Percentiles rank a stretch among this genome's conserved stretches.
Evolutionary conservation across 2,797 vertebrate genomes (phyloP).

Genomic region (Urocyon cinereoargenteus): DNA sequence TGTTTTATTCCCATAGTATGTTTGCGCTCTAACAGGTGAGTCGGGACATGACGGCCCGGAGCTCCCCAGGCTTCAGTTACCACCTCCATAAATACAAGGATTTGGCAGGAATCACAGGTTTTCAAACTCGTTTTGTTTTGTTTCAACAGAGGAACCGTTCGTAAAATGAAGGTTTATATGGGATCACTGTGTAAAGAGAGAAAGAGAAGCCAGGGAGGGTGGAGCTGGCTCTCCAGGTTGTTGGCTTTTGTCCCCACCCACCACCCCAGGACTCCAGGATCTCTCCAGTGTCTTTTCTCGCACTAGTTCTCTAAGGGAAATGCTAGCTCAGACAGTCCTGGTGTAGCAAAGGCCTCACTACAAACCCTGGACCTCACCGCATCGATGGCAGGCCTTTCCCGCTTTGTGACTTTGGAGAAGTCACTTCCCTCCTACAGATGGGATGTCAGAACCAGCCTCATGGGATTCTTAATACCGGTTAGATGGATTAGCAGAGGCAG

Average conservation of each 20-base stretch:
- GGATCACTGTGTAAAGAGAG: constrained; percentile 23
- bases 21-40: neutral
- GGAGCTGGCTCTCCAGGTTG: neutral
- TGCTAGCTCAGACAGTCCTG: neutral
- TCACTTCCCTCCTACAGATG: neutral
- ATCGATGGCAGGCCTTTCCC: neutral
- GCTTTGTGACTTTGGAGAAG: neutral
- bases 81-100: constrained; percentile 33
- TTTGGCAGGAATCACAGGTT: constrained; percentile 46
- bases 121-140: constrained; percentile 38
- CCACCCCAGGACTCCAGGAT: neutral
- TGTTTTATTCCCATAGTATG: neutral
- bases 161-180: constrained; percentile 59
- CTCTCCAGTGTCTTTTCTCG: neutral
- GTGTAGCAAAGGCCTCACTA: neutral
- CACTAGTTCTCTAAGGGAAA: neutral
- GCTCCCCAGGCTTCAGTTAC: constrained; percentile 21
- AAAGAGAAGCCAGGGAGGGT: neutral
- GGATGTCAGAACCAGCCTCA: neutral
- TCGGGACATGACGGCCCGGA: neutral
- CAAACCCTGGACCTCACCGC: neutral
- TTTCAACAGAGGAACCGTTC: constrained; percentile 52
- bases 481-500: neutral
- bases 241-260: neutral
- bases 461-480: neutral